These are phyloP conservation scores for Cheilosia urbana DNA, from an alignment of 2,888 invertebrate species.

Conservation along the genomic window DNA sequence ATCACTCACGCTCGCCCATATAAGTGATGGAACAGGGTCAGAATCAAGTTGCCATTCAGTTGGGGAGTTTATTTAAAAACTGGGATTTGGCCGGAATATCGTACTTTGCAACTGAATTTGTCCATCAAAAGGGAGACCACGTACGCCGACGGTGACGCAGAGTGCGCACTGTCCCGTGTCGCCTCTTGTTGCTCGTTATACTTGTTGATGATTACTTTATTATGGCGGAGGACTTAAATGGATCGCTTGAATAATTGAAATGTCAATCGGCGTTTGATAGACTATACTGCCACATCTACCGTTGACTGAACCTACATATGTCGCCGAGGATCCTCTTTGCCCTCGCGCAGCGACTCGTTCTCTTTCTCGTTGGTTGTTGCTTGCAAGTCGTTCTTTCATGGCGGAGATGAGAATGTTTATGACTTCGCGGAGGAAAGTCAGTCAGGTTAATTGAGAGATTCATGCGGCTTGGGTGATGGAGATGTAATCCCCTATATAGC, in stretches of 20 bases:
- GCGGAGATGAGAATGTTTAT: constrained; percentile 65
- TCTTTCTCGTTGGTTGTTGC: background rate
- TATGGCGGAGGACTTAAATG: constrained; percentile 72
- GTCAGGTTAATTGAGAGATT: constrained; percentile 75
- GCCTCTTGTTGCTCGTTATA: constrained; percentile 32
- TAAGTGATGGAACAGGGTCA: constrained; percentile 62
- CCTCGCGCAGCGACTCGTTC: background rate
- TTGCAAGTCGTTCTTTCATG: constrained; percentile 8
- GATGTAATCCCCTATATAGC: constrained; percentile 59
- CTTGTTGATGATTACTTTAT: constrained; percentile 65
- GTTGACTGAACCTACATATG: constrained; percentile 75
- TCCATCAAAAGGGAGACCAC: constrained; percentile 42
- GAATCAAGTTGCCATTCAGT: constrained; percentile 50
- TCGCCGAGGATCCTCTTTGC: constrained; percentile 65
- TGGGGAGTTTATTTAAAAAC: constrained; percentile 15
- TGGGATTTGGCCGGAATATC: constrained; percentile 33
- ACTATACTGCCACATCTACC: constrained; percentile 72
- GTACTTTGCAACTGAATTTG: constrained; percentile 5
- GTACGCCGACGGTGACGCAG: constrained; percentile 18
- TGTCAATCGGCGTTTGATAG: constrained; percentile 74
- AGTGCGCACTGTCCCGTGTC: constrained; percentile 17
- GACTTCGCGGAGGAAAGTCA: constrained; percentile 72
- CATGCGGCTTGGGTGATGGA: constrained; percentile 68
- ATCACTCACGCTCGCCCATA: constrained; percentile 33
- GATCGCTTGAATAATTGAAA: constrained; percentile 75